Evolutionary conservation across 2,113 vertebrate species (phyloP).

Genomic region (Xerus inauris): DNA sequence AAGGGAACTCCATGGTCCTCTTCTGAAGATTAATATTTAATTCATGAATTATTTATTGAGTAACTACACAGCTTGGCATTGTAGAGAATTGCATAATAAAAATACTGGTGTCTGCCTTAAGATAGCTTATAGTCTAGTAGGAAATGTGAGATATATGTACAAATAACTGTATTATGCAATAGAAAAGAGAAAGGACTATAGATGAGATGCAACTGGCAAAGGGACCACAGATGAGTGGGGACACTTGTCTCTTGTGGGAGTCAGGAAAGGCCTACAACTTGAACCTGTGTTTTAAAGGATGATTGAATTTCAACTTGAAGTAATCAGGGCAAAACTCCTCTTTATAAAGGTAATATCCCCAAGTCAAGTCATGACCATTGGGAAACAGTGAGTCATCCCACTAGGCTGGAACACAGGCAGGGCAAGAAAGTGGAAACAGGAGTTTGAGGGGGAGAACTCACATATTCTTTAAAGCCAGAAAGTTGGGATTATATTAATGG

Average conservation of each 20-base stretch:
- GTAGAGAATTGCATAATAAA: not conserved
- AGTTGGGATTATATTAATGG: not conserved
- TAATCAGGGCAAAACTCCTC: not conserved
- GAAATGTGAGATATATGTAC: not conserved
- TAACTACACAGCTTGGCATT: not conserved
- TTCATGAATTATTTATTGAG: constrained; percentile 52
- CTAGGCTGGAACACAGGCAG: not conserved
- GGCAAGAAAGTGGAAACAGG: not conserved
- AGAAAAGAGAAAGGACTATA: not conserved
- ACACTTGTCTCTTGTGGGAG: not conserved
- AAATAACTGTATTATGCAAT: not conserved
- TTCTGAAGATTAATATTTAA: constrained; percentile 33
- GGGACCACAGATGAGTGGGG: not conserved
- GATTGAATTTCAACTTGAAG: not conserved
- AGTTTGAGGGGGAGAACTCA: not conserved
- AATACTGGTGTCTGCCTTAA: not conserved
- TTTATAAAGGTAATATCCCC: not conserved
- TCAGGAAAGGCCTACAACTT: not conserved
- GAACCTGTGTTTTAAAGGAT: not conserved
- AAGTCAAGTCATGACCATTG: not conserved
- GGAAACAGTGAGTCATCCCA: not conserved
- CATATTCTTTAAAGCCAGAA: not conserved
- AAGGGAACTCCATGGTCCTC: not conserved
- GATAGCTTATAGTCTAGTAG: not conserved
- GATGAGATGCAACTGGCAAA: not conserved